These are phyloP conservation scores for Tiphia femorata DNA, from an alignment of 2,888 invertebrate species.

Conservation along the genomic window DNA sequence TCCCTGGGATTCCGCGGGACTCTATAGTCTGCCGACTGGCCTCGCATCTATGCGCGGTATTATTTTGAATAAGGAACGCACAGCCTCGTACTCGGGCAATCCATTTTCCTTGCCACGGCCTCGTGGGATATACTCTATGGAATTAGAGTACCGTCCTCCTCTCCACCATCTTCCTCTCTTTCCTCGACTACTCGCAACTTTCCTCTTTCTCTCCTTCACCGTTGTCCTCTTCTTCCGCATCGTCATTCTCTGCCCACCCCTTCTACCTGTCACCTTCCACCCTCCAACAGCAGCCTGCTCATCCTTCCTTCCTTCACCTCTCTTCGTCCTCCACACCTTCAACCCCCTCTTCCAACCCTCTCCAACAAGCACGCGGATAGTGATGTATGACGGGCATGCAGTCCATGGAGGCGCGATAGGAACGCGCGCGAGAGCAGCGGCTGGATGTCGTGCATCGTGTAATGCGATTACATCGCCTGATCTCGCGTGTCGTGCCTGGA, in stretches of 20 bases:
- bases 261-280: no score
- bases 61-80: constrained; percentile 28
- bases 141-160: constrained; percentile 37
- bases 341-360: no score
- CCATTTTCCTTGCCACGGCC: constrained; percentile 43
- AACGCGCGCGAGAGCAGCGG: neutral
- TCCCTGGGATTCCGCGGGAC: no score
- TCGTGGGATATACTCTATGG: constrained; percentile 45
- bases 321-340: no score
- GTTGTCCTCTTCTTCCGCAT: no score
- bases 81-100: constrained; percentile 26
- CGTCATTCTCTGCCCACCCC: no score
- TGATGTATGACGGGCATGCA: constrained; percentile 16
- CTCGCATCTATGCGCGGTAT: constrained; percentile 5
- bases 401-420: neutral
- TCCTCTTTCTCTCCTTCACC: no score
- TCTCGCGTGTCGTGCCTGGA: constrained; percentile 2
- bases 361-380: no score
- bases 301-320: no score
- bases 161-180: neutral
- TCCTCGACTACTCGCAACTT: no score
- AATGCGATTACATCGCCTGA: neutral
- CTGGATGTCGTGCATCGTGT: constrained; percentile 1
- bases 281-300: no score
- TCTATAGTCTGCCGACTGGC: no score